Conservation (phyloP, 2,797 vertebrate genomes). For the Coregonus ussuriensis region DNA sequence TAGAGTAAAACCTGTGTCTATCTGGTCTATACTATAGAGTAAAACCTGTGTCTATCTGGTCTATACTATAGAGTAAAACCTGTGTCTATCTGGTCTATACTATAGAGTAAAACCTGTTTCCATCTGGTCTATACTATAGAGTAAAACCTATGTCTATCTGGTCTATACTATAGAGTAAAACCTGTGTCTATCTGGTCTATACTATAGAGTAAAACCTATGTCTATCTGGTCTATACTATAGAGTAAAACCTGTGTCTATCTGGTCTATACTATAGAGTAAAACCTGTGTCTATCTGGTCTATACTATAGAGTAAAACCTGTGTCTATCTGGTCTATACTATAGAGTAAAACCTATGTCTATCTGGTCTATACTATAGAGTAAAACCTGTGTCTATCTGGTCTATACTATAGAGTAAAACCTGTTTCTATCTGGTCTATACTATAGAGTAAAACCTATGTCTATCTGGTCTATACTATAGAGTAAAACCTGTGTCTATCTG, state of each 20-base stretch:
- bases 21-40: background rate
- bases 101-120: background rate
- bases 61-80: background rate
- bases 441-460: background rate
- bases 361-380: background rate
- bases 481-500: background rate
- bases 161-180: background rate
- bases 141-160: background rate
- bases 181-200: background rate
- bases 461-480: background rate
- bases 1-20: background rate
- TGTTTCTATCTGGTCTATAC: background rate
- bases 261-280: background rate
- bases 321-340: background rate
- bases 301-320: background rate
- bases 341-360: background rate
- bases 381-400: background rate
- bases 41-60: background rate
- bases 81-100: background rate
- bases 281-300: background rate
- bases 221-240: background rate
- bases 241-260: background rate
- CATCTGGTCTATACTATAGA: background rate
- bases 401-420: background rate
- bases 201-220: background rate